A percentile compares a stretch with the other conserved stretches of the same genome.
Evolutionary conservation across 1,140 invertebrate genomes (phyloP).

Genomic region (Tenebrio molitor): DNA sequence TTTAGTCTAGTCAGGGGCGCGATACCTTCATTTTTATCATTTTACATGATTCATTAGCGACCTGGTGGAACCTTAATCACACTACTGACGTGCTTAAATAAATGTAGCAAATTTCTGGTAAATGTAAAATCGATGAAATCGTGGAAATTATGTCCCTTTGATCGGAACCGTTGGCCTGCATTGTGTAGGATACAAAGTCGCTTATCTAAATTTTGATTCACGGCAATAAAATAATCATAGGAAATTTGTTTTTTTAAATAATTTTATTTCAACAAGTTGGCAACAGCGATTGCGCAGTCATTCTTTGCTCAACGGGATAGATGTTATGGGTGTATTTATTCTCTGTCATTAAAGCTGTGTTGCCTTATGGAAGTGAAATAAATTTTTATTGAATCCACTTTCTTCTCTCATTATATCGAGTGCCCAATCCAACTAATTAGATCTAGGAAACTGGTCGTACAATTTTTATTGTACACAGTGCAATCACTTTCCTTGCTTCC

Average conservation of each 20-base stretch:
- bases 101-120: too few relatives aligned
- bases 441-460: constrained; percentile 61
- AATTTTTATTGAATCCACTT: constrained; percentile 25
- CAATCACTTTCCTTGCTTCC: constrained; percentile 65
- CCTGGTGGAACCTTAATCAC: too few relatives aligned
- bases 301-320: too few relatives aligned
- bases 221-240: too few relatives aligned
- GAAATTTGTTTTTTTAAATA: too few relatives aligned
- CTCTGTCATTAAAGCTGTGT: not conserved
- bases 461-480: constrained; percentile 59
- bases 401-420: constrained; percentile 17
- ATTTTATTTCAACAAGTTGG: too few relatives aligned
- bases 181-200: too few relatives aligned
- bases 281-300: not conserved
- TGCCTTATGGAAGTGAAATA: constrained; percentile 32
- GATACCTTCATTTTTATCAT: not conserved
- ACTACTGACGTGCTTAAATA: too few relatives aligned
- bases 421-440: constrained; percentile 56
- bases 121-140: too few relatives aligned
- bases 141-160: too few relatives aligned
- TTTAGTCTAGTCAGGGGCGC: constrained; percentile 35
- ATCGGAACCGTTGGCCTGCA: too few relatives aligned
- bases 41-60: not conserved
- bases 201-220: not conserved
- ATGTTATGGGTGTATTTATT: not conserved